phyloP scores from a whole-genome alignment of 2,888 invertebrate genomes.

The Temnothorax ravouxi region DNA sequence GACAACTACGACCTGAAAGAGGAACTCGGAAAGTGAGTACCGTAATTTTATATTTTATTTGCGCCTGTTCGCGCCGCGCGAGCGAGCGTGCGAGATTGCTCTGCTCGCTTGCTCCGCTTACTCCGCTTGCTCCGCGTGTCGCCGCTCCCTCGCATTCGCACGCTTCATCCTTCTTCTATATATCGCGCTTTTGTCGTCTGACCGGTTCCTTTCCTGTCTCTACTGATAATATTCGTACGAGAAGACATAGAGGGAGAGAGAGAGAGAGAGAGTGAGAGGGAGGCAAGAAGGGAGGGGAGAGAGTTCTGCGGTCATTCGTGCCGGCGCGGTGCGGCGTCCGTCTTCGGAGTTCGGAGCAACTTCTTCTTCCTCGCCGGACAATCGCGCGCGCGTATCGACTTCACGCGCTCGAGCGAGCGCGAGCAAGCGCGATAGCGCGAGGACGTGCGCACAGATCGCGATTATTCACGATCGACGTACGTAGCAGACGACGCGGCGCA shows the following conservation, averaged over 20 bases:
- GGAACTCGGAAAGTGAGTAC: conserved; percentile 99
- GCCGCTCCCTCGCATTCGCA: not conserved
- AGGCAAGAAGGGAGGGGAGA: not conserved
- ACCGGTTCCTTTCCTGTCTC: not conserved
- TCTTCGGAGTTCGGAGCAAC: not conserved
- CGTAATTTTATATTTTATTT: not conserved
- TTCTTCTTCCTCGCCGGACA: not conserved
- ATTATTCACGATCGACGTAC: not conserved
- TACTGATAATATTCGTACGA: not conserved
- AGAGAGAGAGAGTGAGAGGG: not conserved
- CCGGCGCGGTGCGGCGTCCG: not conserved
- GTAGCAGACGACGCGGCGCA: conserved; percentile 76
- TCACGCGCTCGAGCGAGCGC: not conserved
- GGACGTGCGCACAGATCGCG: not conserved
- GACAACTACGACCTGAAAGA: conserved; percentile 99
- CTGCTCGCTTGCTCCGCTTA: conserved; percentile 17
- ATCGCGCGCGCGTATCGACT: not conserved
- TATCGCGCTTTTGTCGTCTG: not conserved
- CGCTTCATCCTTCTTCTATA: not conserved
- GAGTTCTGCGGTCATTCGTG: not conserved
- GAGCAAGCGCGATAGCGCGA: too few relatives aligned
- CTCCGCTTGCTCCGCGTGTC: conserved; percentile 31
- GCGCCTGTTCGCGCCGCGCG: too few relatives aligned
- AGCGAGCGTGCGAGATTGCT: not conserved
- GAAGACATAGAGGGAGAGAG: not conserved